Percentiles rank a stretch among this genome's conserved stretches.
phyloP scores from a whole-genome alignment of 2,797 vertebrate genomes.

The Diplodus puntazzo region DNA sequence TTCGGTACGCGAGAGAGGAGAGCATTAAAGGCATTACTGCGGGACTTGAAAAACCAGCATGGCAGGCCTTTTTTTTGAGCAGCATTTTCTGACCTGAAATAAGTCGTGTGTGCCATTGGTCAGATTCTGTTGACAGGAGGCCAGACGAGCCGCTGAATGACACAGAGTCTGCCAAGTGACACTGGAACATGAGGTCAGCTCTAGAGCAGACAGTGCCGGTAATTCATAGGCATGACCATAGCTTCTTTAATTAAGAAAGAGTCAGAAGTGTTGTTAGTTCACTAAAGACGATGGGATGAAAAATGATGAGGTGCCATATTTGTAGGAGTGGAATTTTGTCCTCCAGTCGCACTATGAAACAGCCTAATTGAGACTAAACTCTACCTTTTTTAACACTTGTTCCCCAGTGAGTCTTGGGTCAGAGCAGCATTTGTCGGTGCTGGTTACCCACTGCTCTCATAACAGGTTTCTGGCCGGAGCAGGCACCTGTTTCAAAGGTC shows the following conservation, averaged over 20 bases:
- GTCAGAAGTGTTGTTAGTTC: background rate
- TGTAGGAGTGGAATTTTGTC: background rate
- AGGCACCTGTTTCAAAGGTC: too few species aligned
- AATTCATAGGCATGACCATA: conserved; percentile 1
- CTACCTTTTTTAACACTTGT: background rate
- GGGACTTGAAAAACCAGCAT: conserved; percentile 1
- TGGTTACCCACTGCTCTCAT: background rate
- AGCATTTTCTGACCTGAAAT: background rate
- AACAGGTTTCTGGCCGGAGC: too few species aligned
- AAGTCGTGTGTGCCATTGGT: background rate
- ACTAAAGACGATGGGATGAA: background rate
- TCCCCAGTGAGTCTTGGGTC: background rate
- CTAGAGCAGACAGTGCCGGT: conserved; percentile 14
- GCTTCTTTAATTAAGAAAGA: conserved; percentile 2
- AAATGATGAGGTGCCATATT: conserved; percentile 33
- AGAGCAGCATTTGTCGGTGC: background rate
- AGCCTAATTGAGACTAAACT: background rate
- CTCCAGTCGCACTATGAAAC: background rate
- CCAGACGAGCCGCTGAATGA: conserved; percentile 62
- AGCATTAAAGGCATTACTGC: background rate
- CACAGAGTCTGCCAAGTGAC: conserved; percentile 53
- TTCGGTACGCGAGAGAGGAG: background rate
- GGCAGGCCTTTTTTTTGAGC: background rate
- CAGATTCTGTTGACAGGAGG: conserved; percentile 68
- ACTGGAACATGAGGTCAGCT: conserved; percentile 22